phyloP scores from a whole-genome alignment of 2,797 vertebrate genomes.

The Linurgus olivaceus region DNA sequence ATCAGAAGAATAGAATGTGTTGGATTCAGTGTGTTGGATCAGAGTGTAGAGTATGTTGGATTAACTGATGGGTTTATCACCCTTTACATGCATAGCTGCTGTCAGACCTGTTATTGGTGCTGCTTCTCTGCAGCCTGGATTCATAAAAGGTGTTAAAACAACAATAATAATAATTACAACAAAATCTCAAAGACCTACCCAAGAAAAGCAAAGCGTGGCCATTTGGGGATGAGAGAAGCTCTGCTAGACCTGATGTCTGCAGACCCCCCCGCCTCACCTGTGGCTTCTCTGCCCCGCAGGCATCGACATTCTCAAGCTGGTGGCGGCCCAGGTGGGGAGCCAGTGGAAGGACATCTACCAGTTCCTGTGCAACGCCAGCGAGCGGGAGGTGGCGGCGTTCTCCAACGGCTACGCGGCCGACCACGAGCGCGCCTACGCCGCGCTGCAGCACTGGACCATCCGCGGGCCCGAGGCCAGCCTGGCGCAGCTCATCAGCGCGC shows the following conservation, averaged over 20 bases:
- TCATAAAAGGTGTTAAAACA: not conserved
- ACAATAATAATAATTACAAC: too few relatives aligned
- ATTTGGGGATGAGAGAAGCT: not conserved
- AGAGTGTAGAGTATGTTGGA: not conserved
- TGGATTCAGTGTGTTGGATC: not conserved
- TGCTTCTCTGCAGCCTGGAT: not conserved
- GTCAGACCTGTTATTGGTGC: not conserved
- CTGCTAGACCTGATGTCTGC: not conserved
- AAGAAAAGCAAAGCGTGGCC: not conserved
- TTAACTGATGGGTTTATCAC: not conserved
- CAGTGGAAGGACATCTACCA: slow-evolving; percentile 97
- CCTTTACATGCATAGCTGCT: not conserved
- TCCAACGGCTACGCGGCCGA: slow-evolving; percentile 89
- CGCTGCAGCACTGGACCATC: slow-evolving; percentile 96
- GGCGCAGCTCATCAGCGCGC: slow-evolving; percentile 92
- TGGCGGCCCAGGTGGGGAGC: slow-evolving; percentile 90
- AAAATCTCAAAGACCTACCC: not conserved
- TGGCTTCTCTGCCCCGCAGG: slow-evolving; percentile 73
- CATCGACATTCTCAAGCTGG: slow-evolving; percentile 93
- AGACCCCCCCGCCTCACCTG: not conserved
- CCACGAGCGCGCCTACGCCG: slow-evolving; percentile 90
- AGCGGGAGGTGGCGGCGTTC: slow-evolving; percentile 91
- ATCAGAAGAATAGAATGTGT: not conserved
- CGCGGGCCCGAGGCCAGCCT: slow-evolving; percentile 92
- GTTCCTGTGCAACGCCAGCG: slow-evolving; percentile 89